Evolutionary conservation across 1,140 invertebrate species (phyloP).

Genomic region (Drosophila sechellia): DNA sequence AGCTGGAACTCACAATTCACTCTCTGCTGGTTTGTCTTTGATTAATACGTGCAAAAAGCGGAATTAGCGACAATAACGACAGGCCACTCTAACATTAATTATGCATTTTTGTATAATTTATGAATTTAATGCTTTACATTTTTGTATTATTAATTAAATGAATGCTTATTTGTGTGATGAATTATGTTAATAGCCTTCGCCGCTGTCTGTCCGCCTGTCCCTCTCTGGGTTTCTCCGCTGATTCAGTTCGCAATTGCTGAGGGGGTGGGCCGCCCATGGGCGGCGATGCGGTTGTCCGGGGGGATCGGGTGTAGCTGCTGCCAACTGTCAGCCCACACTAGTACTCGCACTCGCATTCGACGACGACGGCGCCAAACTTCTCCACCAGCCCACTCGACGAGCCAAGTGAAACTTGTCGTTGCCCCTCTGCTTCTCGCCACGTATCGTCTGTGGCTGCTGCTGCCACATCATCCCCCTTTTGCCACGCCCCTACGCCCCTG

Average conservation of each 20-base stretch:
- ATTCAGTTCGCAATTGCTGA: slow-evolving; percentile 9
- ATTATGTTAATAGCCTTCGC: slow-evolving; percentile 36
- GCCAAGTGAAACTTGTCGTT: slow-evolving; percentile 44
- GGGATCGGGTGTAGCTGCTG: slow-evolving; percentile 5
- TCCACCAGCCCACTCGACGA: slow-evolving; percentile 27
- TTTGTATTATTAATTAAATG: slow-evolving; percentile 60
- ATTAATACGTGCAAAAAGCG: slow-evolving; percentile 29
- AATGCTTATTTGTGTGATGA: slow-evolving; percentile 45
- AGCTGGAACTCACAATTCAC: slow-evolving; percentile 10
- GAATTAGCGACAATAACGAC: slow-evolving; percentile 9
- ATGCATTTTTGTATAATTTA: slow-evolving; percentile 45
- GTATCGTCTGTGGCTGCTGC: slow-evolving; percentile 3
- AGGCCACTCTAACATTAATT: slow-evolving; percentile 39
- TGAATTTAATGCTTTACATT: slow-evolving; percentile 42
- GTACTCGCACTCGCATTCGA: slow-evolving; percentile 1
- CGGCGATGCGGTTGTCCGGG: background rate
- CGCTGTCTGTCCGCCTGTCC: background rate
- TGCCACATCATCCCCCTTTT: background rate
- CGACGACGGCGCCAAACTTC: slow-evolving; percentile 34
- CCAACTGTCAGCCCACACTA: slow-evolving; percentile 29
- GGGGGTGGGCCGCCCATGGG: background rate
- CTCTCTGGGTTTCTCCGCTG: slow-evolving; percentile 1
- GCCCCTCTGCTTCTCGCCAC: slow-evolving; percentile 17
- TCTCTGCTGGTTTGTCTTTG: background rate
- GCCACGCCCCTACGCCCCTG: slow-evolving; percentile 19